These are phyloP conservation scores for Echeneis naucrates DNA, from an alignment of 2,797 vertebrate genomes.

Conservation along the genomic window DNA sequence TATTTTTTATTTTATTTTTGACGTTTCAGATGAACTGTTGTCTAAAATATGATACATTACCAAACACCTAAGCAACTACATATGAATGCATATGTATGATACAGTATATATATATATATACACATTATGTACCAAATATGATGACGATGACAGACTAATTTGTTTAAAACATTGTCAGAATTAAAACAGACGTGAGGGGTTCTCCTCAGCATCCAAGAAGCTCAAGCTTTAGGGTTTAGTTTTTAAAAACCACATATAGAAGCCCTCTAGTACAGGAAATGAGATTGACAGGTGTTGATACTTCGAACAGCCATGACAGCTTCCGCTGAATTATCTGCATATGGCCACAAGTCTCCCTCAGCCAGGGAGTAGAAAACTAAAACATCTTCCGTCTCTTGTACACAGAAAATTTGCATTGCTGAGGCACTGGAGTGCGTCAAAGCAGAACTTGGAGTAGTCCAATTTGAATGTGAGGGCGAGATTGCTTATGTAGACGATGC, in stretches of 20 bases:
- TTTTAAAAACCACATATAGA: conserved; percentile 71
- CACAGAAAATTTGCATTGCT: conserved; percentile 49
- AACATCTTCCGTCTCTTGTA: conserved; percentile 15
- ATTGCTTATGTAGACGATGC: no score
- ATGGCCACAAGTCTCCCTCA: conserved; percentile 46
- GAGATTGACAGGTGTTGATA: conserved; percentile 60
- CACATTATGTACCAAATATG: not conserved
- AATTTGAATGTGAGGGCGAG: accelerated
- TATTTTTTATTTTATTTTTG: no score
- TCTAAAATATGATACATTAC: not conserved
- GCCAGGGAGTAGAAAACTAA: conserved; percentile 29
- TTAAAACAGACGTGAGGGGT: conserved; percentile 16
- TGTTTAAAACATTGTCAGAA: conserved; percentile 5
- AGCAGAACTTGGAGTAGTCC: not conserved
- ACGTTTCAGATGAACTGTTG: not conserved
- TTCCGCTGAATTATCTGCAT: conserved; percentile 26
- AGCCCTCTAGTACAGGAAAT: conserved; percentile 76
- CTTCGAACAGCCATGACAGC: conserved; percentile 45
- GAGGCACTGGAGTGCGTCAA: conserved; percentile 35
- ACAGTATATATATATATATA: not conserved
- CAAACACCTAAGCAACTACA: conserved; percentile 1
- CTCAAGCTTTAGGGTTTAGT: conserved; percentile 44
- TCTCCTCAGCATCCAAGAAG: conserved; percentile 45
- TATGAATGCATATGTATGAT: no score
- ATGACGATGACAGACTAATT: conserved; percentile 8